A percentile compares a stretch with the other conserved stretches of the same genome.
These are phyloP conservation scores for Odontomyia ornata DNA, from an alignment of 2,888 invertebrate genomes.

Conservation along the genomic window DNA sequence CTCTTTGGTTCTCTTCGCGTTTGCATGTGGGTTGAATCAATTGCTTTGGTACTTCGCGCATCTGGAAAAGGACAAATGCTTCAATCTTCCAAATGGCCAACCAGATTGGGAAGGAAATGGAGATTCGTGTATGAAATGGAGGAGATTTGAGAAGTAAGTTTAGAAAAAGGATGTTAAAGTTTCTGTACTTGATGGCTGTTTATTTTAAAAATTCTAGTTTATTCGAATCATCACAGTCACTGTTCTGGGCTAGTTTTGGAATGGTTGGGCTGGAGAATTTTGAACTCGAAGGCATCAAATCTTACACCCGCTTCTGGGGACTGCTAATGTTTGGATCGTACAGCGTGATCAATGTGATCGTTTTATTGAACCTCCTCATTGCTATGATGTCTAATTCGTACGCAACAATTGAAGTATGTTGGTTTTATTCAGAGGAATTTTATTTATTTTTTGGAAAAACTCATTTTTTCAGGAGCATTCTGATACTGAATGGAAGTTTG, in stretches of 20 bases:
- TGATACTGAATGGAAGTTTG: conserved; percentile 97
- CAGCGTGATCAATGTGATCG: conserved; percentile 93
- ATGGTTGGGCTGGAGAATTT: conserved; percentile 89
- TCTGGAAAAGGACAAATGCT: conserved; percentile 83
- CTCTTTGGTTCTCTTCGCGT: conserved; percentile 86
- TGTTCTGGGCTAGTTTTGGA: conserved; percentile 97
- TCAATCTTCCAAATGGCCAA: conserved; percentile 70
- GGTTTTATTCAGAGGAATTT: neutral
- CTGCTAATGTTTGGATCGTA: conserved; percentile 96
- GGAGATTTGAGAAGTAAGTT: conserved; percentile 82
- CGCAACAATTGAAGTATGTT: conserved; percentile 76
- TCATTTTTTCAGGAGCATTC: conserved; percentile 78
- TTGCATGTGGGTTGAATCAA: conserved; percentile 92
- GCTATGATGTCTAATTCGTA: conserved; percentile 99
- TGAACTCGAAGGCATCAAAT: conserved; percentile 86
- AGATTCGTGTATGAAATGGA: conserved; percentile 86
- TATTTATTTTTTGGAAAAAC: neutral
- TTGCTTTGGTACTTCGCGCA: conserved; percentile 94
- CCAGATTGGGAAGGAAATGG: conserved; percentile 81
- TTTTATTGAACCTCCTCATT: conserved; percentile 90
- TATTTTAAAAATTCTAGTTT: conserved; percentile 68
- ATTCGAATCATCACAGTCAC: conserved; percentile 92
- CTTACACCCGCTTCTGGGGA: conserved; percentile 93
- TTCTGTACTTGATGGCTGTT: neutral
- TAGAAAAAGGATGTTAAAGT: neutral